These are phyloP conservation scores for Halcyon malimbica DNA, from an alignment of 2,113 vertebrate species.

Conservation along the genomic window DNA sequence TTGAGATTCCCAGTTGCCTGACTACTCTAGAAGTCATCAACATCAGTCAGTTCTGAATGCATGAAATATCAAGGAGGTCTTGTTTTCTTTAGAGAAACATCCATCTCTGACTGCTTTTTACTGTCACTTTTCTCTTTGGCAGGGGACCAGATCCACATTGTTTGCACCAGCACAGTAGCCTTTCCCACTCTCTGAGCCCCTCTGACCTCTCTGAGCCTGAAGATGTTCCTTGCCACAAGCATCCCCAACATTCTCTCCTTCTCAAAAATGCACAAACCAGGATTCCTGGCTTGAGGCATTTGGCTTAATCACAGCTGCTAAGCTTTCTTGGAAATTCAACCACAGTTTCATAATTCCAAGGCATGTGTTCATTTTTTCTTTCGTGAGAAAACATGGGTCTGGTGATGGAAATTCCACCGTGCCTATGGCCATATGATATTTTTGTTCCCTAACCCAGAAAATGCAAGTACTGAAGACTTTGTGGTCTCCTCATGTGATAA, in stretches of 20 bases:
- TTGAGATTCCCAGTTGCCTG: background rate
- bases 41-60: background rate
- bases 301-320: slow-evolving; percentile 36
- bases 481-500: background rate
- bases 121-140: background rate
- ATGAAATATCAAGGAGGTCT: background rate
- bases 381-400: slow-evolving; percentile 14
- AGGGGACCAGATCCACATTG: background rate
- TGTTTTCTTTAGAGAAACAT: background rate
- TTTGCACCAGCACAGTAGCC: background rate
- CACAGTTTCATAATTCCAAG: slow-evolving; percentile 52
- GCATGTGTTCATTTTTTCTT: slow-evolving; percentile 12
- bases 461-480: background rate
- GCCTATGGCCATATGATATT: background rate
- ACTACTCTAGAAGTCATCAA: background rate
- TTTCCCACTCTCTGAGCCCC: background rate
- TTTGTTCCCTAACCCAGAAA: background rate
- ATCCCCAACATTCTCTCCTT: background rate
- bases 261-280: background rate
- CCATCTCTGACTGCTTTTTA: background rate
- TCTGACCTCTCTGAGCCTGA: background rate
- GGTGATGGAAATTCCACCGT: background rate
- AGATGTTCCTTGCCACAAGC: background rate
- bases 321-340: slow-evolving; percentile 63
- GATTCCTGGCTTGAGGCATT: slow-evolving; percentile 20